phyloP scores from a whole-genome alignment of 2,888 invertebrate species.

The Himalopsyche japonica region DNA sequence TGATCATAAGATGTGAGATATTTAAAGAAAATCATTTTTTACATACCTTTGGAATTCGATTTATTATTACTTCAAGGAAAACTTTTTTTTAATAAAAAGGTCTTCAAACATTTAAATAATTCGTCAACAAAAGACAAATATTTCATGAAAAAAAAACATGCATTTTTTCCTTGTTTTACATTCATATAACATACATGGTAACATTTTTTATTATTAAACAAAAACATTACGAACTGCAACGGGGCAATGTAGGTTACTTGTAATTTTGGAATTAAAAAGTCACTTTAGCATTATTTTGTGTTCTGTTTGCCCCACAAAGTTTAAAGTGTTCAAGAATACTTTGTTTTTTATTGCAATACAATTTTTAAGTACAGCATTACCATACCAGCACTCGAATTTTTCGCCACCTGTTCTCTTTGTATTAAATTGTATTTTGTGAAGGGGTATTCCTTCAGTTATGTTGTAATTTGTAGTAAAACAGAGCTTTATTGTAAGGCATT shows the following conservation, averaged over 20 bases:
- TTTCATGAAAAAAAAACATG: too few relatives aligned
- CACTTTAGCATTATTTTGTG: neutral
- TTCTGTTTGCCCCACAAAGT: neutral
- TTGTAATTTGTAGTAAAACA: conserved; percentile 31
- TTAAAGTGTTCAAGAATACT: neutral
- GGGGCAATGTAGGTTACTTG: neutral
- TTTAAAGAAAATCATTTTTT: too few relatives aligned
- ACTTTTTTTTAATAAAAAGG: too few relatives aligned
- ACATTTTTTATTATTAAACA: too few relatives aligned
- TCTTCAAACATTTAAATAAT: too few relatives aligned
- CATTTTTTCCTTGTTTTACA: too few relatives aligned
- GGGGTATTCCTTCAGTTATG: conserved; percentile 20
- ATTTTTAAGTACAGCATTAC: neutral
- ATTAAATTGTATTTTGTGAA: neutral
- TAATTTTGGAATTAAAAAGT: neutral
- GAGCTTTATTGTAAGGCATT: conserved; percentile 23
- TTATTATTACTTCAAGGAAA: too few relatives aligned
- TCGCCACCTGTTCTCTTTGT: neutral
- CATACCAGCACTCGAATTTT: neutral
- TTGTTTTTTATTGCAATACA: neutral
- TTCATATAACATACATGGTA: too few relatives aligned
- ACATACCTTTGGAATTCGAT: too few relatives aligned
- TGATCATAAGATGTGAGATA: too few relatives aligned
- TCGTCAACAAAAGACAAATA: too few relatives aligned
- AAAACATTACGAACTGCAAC: neutral